A percentile compares a stretch with the other conserved stretches of the same genome.
Evolutionary conservation across 2,888 invertebrate genomes (phyloP).

Genomic region (Pomacea canaliculata): DNA sequence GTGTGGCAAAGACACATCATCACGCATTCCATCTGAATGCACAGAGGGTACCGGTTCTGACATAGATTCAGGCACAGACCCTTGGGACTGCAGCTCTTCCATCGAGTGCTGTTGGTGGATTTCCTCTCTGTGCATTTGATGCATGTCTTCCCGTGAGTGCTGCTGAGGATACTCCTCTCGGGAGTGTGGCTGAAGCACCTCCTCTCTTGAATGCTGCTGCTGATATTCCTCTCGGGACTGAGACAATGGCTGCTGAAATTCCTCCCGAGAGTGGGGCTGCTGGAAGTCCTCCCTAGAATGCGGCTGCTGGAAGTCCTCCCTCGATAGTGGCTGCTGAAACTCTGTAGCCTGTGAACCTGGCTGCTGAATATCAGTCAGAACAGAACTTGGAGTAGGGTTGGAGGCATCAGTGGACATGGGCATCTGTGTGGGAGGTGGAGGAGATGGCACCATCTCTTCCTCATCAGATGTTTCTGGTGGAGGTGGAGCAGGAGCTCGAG

Average conservation of each 20-base stretch:
- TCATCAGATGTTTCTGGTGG: constrained; percentile 39
- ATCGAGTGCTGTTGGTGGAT: constrained; percentile 14
- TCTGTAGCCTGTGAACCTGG: constrained; percentile 31
- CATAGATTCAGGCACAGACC: constrained; percentile 17
- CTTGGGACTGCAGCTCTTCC: constrained; percentile 21
- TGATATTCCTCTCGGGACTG: constrained; percentile 13
- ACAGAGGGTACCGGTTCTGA: constrained; percentile 19
- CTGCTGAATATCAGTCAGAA: constrained; percentile 21
- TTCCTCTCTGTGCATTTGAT: constrained; percentile 11
- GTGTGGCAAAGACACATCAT: constrained; percentile 19
- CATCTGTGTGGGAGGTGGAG: constrained; percentile 22
- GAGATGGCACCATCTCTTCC: constrained; percentile 39
- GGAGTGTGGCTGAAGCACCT: constrained; percentile 8
- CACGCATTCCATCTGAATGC: constrained; percentile 19
- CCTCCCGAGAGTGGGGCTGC: constrained; percentile 24
- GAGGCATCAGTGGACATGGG: constrained; percentile 22
- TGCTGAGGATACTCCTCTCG: constrained; percentile 15
- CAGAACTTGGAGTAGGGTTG: constrained; percentile 21
- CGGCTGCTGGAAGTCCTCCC: constrained; percentile 16
- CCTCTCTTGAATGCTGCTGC: constrained; percentile 13
- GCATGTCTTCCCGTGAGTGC: constrained; percentile 16
- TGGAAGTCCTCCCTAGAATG: constrained; percentile 12
- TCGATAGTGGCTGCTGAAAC: constrained; percentile 21
- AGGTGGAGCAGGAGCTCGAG: constrained; percentile 42
- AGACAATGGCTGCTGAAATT: constrained; percentile 3